These are phyloP conservation scores for Halocynthia aurantium DNA, from an alignment of 23 tunicate species.

Conservation along the genomic window DNA sequence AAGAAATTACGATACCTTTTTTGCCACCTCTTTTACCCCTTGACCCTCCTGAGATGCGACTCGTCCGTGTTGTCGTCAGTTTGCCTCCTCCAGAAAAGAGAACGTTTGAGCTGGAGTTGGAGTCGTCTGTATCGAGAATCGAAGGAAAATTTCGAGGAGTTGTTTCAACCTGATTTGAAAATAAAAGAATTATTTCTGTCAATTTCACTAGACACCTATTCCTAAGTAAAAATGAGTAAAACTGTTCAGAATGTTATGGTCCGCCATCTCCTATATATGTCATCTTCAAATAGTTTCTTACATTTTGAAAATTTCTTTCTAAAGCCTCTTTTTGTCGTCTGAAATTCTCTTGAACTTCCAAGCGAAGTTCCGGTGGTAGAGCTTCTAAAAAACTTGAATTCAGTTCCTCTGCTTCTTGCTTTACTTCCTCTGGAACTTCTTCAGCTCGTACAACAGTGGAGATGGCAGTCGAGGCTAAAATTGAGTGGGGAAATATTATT, in stretches of 20 bases:
- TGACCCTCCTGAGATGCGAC: no score
- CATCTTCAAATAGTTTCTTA: background rate
- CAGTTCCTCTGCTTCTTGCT: conserved; percentile 1
- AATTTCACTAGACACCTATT: background rate
- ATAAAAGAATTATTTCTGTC: no score
- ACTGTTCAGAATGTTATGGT: no score
- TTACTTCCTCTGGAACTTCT: background rate
- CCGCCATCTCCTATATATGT: background rate
- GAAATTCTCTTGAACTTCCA: conserved; percentile 50
- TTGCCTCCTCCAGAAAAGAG: no score
- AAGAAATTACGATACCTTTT: no score
- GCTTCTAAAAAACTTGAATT: conserved; percentile 64
- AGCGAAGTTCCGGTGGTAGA: conserved; percentile 46
- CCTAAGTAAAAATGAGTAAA: background rate
- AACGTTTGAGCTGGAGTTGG: background rate
- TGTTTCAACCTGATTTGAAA: background rate
- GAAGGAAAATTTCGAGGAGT: background rate
- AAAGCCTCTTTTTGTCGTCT: conserved; percentile 34
- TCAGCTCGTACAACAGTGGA: no score
- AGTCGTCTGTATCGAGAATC: background rate
- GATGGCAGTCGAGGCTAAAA: no score
- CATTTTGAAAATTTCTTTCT: conserved; percentile 12
- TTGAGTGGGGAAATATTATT: no score
- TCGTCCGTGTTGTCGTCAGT: no score
- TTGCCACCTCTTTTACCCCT: no score